Base-by-base conservation (phyloP, 2,888 invertebrate genomes). In the Leptopilina syphax region DNA sequence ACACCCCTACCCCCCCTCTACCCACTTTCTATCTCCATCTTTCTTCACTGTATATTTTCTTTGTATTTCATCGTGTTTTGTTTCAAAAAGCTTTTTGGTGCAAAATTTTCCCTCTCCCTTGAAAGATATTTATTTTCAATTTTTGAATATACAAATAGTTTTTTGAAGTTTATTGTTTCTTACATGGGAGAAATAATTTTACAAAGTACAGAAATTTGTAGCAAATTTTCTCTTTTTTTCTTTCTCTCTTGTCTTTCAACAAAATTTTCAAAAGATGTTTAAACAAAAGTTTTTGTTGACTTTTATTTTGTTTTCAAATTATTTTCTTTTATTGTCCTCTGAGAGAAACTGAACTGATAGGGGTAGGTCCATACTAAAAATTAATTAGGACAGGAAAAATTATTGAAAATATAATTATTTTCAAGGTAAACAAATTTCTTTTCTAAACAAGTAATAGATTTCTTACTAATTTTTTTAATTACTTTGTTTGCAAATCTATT, bases 271-370 rank as follows among this genome's bases (percentile, higher is more conserved):
- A 12, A 9, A 7, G 60, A 5, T 60, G 60, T 18, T 60, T 24
- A 63, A 63, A 63, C 24, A 9, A 63, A 63, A 63, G 63, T 63
- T 63, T 63, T 63, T 63, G 63, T 24, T 18, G 24, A 63, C n/a
- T 63, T 63, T 63, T 24, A 24, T 63, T 63, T 63, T 24, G 8
- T 63, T 24, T 63, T 24, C 24, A 24, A 18, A 24, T 63, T 63
- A 24, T 9, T 63, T 24, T 24, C 63, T 24, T 24, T 24, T 63
- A 24, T 63, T 63, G 24, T 1, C 9, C 24, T 63, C 24, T 24
- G 63, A 24, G 18, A 24, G 18, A 63, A 24, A 24, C 27, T 18
- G n/a, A 1, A 18, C 24, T 24, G 7, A 63, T 3, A 24, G 63
- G 8, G 9, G 9, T 63, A 24, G 6, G 7, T 63, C 7, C 8